Evolutionary conservation across 2,113 vertebrate species (phyloP), one percentile per base, ranked within the genome.

Genomic region (Euleptes europaea): DNA sequence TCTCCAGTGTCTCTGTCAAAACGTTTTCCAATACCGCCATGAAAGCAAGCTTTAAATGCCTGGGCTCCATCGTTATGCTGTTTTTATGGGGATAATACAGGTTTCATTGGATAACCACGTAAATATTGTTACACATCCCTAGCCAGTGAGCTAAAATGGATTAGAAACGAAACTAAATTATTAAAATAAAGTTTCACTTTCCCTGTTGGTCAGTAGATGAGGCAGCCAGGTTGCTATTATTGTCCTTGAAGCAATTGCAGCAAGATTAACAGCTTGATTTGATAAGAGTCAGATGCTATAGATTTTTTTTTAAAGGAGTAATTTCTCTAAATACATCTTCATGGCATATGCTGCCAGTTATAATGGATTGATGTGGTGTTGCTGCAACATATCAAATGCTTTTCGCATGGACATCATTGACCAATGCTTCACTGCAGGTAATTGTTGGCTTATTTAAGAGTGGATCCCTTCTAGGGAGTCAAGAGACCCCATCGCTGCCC

Each of bases 321-420:
- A 44, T 75, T 47, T 85, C 2, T 0, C 78, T 54, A 71, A 10
- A 28, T 91, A 67, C 85, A 86, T 17, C 15, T 42, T 49, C 60
- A 0, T 4, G 7, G 42, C 38, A 7, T 15, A 9, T 84, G 33
- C 63, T 90, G 80, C 84, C 31, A 40, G 23, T 85, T 91, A 8
- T 1, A 72, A 12, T 23, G 14, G 2, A 44, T 65, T 72, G 35
- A 26, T 74, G 26, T 1, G 63, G 0, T 33, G 1, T 11, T 35
- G 33, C 33, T 90, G 82, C 23, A 71, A 13, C 66, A 75, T 85
- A 75, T 86, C 76, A 87, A 13, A 65, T 83, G 70, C 63, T 38
- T 80, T 84, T 38, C 21, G 33, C 40, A 72, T 92, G 38, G 51
- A 88, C 47, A 84, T 82, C 69, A 83, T 15, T 28, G 80, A 83